A percentile compares a stretch with the other conserved stretches of the same genome.
Evolutionary conservation across 1,140 invertebrate genomes (phyloP).

Genomic region (Aphelinus certus): DNA sequence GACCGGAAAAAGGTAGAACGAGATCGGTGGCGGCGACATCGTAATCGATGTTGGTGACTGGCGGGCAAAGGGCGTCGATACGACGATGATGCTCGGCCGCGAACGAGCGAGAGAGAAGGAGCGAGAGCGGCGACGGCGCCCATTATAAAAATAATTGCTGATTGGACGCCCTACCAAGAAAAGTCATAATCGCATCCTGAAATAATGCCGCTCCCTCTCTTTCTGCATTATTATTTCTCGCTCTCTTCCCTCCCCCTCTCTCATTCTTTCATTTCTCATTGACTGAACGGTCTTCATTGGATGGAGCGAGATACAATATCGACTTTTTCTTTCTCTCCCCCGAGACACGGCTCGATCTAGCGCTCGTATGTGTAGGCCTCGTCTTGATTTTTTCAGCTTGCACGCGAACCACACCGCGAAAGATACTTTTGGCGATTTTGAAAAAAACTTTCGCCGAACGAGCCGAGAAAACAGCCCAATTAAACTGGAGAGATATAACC

Average conservation of each 20-base stretch:
- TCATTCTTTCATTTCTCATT: slow-evolving; percentile 37
- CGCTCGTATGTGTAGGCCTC: too few species aligned
- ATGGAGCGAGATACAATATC: neutral
- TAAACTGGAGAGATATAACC: too few species aligned
- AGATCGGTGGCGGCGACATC: too few species aligned
- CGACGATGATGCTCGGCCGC: neutral
- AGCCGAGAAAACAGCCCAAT: too few species aligned
- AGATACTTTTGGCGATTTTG: too few species aligned
- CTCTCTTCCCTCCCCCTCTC: slow-evolving; percentile 25
- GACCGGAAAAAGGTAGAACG: too few species aligned
- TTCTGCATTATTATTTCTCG: slow-evolving; percentile 15
- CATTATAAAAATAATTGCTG: slow-evolving; percentile 68
- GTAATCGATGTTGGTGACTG: neutral
- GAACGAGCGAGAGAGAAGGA: neutral
- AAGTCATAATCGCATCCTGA: slow-evolving; percentile 67
- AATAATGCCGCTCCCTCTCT: slow-evolving; percentile 46
- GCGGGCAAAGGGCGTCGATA: slow-evolving; percentile 7
- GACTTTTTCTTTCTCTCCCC: too few species aligned
- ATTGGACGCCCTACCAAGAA: slow-evolving; percentile 67
- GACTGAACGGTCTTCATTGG: slow-evolving; percentile 29
- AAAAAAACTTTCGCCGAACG: too few species aligned
- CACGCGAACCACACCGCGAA: too few species aligned
- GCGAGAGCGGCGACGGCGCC: slow-evolving; percentile 48
- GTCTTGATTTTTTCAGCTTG: too few species aligned
- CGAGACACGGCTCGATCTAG: too few species aligned